phyloP scores from a whole-genome alignment of 2,888 invertebrate genomes.

The Atethmia centrago region DNA sequence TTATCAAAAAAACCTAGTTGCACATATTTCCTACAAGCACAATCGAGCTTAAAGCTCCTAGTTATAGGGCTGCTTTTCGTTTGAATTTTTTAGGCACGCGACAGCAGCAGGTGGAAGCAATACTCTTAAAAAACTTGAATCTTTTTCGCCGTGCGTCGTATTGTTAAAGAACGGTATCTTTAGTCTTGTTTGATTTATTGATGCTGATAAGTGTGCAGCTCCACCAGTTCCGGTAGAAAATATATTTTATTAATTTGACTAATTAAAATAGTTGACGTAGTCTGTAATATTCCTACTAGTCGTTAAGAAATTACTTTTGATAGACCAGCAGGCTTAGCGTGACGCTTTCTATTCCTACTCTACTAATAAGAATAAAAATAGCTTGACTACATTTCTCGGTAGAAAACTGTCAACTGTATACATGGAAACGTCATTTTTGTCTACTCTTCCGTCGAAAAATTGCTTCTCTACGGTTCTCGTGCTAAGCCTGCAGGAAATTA shows the following conservation, averaged over 20 bases:
- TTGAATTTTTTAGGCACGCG: slow-evolving; percentile 80
- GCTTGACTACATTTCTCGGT: no score
- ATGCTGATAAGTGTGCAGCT: slow-evolving; percentile 61
- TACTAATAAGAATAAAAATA: no score
- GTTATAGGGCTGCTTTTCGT: slow-evolving; percentile 62
- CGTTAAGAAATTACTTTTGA: slow-evolving; percentile 1
- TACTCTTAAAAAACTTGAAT: slow-evolving; percentile 86
- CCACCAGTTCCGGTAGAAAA: slow-evolving; percentile 43
- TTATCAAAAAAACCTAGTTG: slow-evolving; percentile 83
- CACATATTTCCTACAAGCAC: slow-evolving; percentile 41
- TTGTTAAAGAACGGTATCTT: slow-evolving; percentile 80
- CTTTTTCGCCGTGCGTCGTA: slow-evolving; percentile 82
- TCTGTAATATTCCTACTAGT: slow-evolving; percentile 1
- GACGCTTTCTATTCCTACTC: no score
- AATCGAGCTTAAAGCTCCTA: slow-evolving; percentile 58
- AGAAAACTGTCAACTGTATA: no score
- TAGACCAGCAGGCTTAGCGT: background rate
- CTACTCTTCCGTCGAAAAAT: no score
- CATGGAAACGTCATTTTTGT: no score
- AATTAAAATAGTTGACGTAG: slow-evolving; percentile 21
- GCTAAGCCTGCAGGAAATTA: no score
- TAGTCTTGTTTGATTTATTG: slow-evolving; percentile 72
- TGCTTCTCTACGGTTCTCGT: no score
- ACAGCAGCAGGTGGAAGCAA: slow-evolving; percentile 88
- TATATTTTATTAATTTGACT: slow-evolving; percentile 9